phyloP scores from a whole-genome alignment of 2,113 vertebrate species.

The Peromyscus leucopus region DNA sequence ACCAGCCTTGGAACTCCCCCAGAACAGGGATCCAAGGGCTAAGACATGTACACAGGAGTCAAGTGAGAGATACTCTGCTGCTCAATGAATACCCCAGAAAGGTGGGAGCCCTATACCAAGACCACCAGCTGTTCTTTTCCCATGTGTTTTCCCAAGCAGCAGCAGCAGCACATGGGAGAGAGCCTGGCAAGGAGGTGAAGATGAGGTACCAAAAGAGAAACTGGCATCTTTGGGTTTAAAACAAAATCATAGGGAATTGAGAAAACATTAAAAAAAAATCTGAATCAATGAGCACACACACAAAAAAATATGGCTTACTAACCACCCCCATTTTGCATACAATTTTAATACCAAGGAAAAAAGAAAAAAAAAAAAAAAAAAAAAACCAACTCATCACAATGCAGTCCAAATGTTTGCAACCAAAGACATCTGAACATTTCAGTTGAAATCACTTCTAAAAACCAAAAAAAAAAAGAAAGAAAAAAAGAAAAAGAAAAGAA shows the following conservation, averaged over 20 bases:
- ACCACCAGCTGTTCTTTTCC: background rate
- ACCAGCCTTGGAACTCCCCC: background rate
- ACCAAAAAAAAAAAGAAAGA: background rate
- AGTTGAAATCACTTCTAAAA: constrained; percentile 83
- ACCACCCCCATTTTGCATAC: constrained; percentile 82
- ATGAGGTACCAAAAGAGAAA: constrained; percentile 74
- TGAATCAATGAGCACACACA: constrained; percentile 80
- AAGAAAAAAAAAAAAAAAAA: constrained; percentile 25
- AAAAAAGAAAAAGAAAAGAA: constrained; percentile 40
- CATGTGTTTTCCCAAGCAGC: background rate
- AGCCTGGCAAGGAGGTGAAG: constrained; percentile 14
- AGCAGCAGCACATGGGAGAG: constrained; percentile 58
- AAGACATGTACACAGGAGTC: background rate
- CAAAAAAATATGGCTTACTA: constrained; percentile 87
- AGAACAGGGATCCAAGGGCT: background rate
- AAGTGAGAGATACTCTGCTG: background rate
- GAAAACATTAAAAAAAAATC: constrained; percentile 64
- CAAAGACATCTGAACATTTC: constrained; percentile 86
- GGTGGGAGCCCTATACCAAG: background rate
- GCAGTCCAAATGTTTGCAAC: constrained; percentile 83
- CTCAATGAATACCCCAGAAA: background rate
- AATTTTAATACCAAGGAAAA: constrained; percentile 75
- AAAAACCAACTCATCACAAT: constrained; percentile 78
- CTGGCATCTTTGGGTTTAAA: constrained; percentile 80
- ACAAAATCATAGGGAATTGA: constrained; percentile 70